These are phyloP conservation scores for Rambutsinella grinnellia DNA, from an alignment of 2,888 invertebrate species.

Conservation along the genomic window DNA sequence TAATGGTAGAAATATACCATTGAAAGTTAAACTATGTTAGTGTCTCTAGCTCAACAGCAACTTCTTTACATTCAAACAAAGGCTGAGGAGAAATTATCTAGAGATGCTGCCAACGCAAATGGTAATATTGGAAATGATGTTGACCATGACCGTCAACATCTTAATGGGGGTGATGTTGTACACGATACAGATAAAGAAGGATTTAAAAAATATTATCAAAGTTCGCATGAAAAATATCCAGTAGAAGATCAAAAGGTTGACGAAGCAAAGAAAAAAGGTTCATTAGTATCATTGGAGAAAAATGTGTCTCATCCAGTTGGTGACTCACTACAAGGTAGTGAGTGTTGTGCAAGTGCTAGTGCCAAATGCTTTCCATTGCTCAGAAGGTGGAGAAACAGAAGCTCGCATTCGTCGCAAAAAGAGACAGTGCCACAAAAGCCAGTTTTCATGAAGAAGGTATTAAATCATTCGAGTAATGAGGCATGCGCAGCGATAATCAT, in stretches of 20 bases:
- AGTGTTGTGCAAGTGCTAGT: constrained; percentile 37
- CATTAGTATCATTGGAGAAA: background rate
- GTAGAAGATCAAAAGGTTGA: constrained; percentile 5
- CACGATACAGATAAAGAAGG: background rate
- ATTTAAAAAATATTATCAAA: constrained; percentile 14
- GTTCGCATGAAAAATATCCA: constrained; percentile 3
- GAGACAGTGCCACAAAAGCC: constrained; percentile 2
- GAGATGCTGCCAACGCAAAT: constrained; percentile 6
- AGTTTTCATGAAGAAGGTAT: constrained; percentile 42
- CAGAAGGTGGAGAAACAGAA: constrained; percentile 2
- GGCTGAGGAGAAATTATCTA: constrained; percentile 36
- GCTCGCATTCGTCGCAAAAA: constrained; percentile 12
- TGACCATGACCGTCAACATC: too few species aligned
- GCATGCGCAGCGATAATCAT: too few species aligned
- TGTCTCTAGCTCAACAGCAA: constrained; percentile 46
- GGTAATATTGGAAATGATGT: constrained; percentile 14
- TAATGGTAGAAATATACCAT: too few species aligned
- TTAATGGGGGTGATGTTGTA: constrained; percentile 7
- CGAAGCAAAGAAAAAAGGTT: background rate
- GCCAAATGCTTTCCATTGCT: constrained; percentile 44
- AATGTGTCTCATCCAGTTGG: background rate
- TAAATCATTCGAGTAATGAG: background rate
- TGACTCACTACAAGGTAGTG: background rate
- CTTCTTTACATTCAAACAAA: constrained; percentile 41
- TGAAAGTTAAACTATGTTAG: constrained; percentile 46